These are phyloP conservation scores for Aleiodes alternator DNA, from an alignment of 2,888 invertebrate species.

Conservation along the genomic window DNA sequence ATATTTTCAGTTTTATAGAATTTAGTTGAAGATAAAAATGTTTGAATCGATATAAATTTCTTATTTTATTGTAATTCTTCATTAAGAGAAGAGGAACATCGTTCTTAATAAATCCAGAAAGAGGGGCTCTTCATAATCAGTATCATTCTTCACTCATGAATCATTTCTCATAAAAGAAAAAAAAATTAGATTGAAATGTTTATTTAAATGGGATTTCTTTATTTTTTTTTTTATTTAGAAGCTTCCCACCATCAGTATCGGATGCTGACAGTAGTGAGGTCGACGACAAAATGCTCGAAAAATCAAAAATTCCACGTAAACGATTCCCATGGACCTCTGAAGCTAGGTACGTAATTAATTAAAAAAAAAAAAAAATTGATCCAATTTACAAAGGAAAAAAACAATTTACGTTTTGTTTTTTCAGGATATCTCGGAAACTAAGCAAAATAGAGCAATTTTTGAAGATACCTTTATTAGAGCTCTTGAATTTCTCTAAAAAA, in stretches of 20 bases:
- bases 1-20: no score
- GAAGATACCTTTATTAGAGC: no score
- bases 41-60: no score
- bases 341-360: slow-evolving; percentile 76
- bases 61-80: no score
- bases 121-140: slow-evolving; percentile 52
- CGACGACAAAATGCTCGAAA: slow-evolving; percentile 74
- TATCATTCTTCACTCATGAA: slow-evolving; percentile 2
- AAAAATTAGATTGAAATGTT: neutral
- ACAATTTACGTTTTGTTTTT: no score
- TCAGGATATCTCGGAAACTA: no score
- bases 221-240: neutral
- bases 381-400: neutral
- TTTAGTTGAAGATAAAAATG: no score
- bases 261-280: slow-evolving; percentile 66
- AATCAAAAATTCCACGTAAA: slow-evolving; percentile 81
- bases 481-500: no score
- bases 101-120: slow-evolving; percentile 46
- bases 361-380: neutral
- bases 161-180: slow-evolving; percentile 33
- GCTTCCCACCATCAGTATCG: slow-evolving; percentile 54
- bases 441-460: no score
- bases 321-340: slow-evolving; percentile 85
- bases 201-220: no score
- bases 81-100: no score